These are phyloP conservation scores for Drosophila grimshawi DNA, from an alignment of 1,140 invertebrate genomes.

Conservation along the genomic window DNA sequence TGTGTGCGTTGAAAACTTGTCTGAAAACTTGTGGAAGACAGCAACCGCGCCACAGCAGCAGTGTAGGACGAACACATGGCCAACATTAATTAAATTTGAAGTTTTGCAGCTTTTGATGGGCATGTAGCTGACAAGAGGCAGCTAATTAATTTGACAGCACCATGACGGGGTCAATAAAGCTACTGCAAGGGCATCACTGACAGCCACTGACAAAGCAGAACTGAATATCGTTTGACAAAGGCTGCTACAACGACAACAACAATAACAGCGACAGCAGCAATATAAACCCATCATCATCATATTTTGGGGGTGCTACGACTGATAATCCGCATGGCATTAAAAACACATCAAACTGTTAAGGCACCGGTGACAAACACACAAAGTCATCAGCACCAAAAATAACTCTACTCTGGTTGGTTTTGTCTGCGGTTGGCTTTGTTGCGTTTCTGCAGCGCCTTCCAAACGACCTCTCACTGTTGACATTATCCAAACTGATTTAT, in stretches of 20 bases:
- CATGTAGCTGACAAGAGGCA: constrained; percentile 47
- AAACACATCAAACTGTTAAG: constrained; percentile 74
- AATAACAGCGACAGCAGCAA: constrained; percentile 5
- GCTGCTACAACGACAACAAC: constrained; percentile 8
- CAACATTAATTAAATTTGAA: constrained; percentile 72
- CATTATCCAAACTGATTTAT: constrained; percentile 78
- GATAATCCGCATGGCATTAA: constrained; percentile 70
- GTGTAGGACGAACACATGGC: constrained; percentile 25
- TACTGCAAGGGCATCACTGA: background rate
- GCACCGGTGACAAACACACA: constrained; percentile 41
- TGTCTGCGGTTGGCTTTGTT: constrained; percentile 2
- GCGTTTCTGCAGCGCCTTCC: background rate
- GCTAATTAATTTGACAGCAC: constrained; percentile 72
- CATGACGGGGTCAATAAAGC: constrained; percentile 61
- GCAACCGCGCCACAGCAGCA: background rate
- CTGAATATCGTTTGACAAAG: constrained; percentile 68
- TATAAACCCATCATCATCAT: constrained; percentile 20
- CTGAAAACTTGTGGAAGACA: constrained; percentile 24
- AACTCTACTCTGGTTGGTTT: constrained; percentile 23
- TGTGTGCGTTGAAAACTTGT: constrained; percentile 29
- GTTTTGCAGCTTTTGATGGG: constrained; percentile 46
- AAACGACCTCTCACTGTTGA: constrained; percentile 45
- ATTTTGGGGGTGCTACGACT: constrained; percentile 7
- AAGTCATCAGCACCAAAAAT: constrained; percentile 63
- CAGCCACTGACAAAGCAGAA: constrained; percentile 21